These are phyloP conservation scores for Orestias chungarensis DNA, from an alignment of 2,797 vertebrate genomes.

Conservation along the genomic window DNA sequence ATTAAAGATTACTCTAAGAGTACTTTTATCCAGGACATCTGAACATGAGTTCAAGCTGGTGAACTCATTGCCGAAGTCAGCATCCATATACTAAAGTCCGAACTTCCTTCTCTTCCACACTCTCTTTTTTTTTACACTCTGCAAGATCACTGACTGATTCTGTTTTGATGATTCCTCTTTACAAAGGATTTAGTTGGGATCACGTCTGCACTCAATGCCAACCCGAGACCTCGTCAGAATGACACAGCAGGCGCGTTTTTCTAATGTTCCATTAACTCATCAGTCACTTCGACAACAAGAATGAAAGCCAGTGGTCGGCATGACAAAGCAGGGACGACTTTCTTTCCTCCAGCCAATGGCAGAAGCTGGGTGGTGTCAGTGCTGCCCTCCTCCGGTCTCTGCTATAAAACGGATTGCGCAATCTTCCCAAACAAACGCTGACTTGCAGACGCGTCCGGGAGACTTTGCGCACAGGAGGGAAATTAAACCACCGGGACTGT, in stretches of 20 bases:
- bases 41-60: no score
- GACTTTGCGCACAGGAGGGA: fast-evolving
- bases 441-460: not conserved
- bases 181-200: no score
- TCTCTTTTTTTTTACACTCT: no score
- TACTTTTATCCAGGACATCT: no score
- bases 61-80: no score
- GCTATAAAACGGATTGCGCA: conserved; percentile 46
- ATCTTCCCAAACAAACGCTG: conserved; percentile 35
- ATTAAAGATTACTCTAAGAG: no score
- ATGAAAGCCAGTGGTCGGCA: conserved; percentile 7
- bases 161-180: no score
- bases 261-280: not conserved
- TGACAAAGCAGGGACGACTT: conserved; percentile 15
- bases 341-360: conserved; percentile 44
- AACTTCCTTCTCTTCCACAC: no score
- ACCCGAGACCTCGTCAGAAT: not conserved
- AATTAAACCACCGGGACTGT: not conserved
- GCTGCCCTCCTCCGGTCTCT: conserved; percentile 45
- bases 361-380: conserved; percentile 44
- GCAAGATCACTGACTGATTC: no score
- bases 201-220: not conserved
- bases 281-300: conserved; percentile 3
- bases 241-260: conserved; percentile 14
- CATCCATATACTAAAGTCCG: no score